These are phyloP conservation scores for Penaeus vannamei DNA, from an alignment of 1,140 invertebrate genomes.

Conservation along the genomic window DNA sequence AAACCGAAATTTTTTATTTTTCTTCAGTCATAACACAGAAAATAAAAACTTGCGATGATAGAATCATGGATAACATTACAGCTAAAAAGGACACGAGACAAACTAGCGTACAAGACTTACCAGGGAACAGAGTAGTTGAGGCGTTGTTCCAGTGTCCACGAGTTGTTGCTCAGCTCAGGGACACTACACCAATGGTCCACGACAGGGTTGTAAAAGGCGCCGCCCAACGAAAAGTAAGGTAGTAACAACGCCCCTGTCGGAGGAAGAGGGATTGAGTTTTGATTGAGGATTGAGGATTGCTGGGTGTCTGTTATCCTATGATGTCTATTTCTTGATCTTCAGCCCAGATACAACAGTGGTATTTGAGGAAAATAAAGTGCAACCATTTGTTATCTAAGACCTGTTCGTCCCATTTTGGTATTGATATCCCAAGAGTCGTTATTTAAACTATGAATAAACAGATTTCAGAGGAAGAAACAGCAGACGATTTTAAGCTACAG, in stretches of 20 bases:
- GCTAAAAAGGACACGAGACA: too few relatives aligned
- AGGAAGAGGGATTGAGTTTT: background rate
- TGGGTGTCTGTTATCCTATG: background rate
- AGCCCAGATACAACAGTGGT: too few relatives aligned
- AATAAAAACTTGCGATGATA: too few relatives aligned
- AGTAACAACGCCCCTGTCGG: constrained; percentile 57
- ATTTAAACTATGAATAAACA: too few relatives aligned
- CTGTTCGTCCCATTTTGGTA: too few relatives aligned
- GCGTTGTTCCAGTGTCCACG: constrained; percentile 45
- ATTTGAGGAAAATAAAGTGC: too few relatives aligned
- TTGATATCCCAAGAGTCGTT: too few relatives aligned
- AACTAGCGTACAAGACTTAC: background rate
- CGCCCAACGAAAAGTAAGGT: constrained; percentile 65
- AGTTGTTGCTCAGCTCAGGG: constrained; percentile 34
- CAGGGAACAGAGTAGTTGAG: constrained; percentile 56
- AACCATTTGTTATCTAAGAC: too few relatives aligned
- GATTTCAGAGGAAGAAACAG: too few relatives aligned
- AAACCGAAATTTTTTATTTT: background rate
- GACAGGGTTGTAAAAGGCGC: constrained; percentile 62
- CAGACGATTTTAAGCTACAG: too few relatives aligned
- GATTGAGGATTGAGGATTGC: background rate
- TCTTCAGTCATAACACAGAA: too few relatives aligned
- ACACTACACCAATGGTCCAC: constrained; percentile 63
- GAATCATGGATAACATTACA: too few relatives aligned
- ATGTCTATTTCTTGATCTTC: background rate